Evolutionary conservation across 2,113 vertebrate species (phyloP), one percentile per base, ranked within the genome.

Genomic region (Papio anubis): DNA sequence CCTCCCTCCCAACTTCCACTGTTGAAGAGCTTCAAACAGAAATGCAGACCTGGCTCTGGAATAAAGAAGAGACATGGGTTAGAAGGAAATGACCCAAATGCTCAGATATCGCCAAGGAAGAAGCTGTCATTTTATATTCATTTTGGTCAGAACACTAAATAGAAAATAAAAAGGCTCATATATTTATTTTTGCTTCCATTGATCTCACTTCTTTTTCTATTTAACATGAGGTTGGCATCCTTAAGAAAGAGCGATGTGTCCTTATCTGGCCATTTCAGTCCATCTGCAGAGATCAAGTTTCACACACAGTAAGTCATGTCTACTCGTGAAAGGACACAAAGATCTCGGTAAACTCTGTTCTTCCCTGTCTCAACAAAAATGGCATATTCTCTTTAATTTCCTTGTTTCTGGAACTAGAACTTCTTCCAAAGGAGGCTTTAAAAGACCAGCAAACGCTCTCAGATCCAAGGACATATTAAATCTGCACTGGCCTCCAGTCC

Each of bases 341-440:
- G 3, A 1, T 1, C 5, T 8, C 0, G 6, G 45, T 3, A 17
- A 14, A 30, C 43, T 43, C 38, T 13, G 27, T 17, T 79, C n/a
- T 59, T 70, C 14, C 9, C 21, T 59, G 7, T 8, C 45, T 43
- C 45, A 17, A 61, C n/a, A 18, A 78, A 68, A 50, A 4, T 18
- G 4, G 18, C 8, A 45, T 17, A 70, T 85, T 48, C 32, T 2
- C 9, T 12, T 40, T 10, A 40, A 50, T 21, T 13, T 6, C 40
- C 50, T 76, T 52, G 32, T 48, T 40, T 83, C 45, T 73, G 52
- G n/a, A 55, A 64, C 25, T 17, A 23, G 18, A 73, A 59, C 7
- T 48, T n/a, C 45, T 72, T 18, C 88, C 35, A 4, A 61, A 90
- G 55, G 30, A 10, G 17, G 20, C 30, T 30, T 66, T 73, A 7